A percentile compares a stretch with the other conserved stretches of the same genome.
These are phyloP conservation scores for Drosophila robusta DNA, from an alignment of 2,888 invertebrate species.

Conservation along the genomic window DNA sequence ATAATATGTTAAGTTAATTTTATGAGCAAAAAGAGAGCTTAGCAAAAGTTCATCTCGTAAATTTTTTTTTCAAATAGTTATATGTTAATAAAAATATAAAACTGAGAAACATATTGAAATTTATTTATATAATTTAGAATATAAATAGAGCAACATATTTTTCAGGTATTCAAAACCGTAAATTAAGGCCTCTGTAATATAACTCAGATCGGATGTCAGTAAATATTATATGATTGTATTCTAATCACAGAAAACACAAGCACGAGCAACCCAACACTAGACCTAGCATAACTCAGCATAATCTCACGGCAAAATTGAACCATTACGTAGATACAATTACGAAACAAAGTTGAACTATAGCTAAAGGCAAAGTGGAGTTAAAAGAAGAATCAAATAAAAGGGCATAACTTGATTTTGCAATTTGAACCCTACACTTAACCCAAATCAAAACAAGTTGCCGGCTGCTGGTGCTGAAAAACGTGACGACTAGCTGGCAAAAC, in stretches of 20 bases:
- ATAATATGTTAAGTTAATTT: background rate
- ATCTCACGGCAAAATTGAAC: constrained; percentile 26
- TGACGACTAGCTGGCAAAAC: constrained; percentile 43
- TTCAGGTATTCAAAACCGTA: too few species aligned
- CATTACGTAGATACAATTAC: constrained; percentile 34
- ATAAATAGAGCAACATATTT: too few species aligned
- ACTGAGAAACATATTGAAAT: too few species aligned
- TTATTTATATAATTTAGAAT: too few species aligned
- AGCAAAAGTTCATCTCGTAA: too few species aligned
- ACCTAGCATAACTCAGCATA: background rate
- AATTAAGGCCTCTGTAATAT: too few species aligned
- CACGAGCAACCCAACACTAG: background rate
- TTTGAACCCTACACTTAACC: constrained; percentile 72
- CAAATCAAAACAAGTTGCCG: constrained; percentile 65
- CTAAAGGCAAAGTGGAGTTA: constrained; percentile 7
- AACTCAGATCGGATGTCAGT: too few species aligned
- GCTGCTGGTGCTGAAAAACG: constrained; percentile 55
- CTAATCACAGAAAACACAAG: background rate
- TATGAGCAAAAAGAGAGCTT: too few species aligned
- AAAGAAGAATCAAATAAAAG: constrained; percentile 2
- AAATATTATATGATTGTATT: background rate
- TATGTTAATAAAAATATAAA: too few species aligned
- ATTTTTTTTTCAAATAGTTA: too few species aligned
- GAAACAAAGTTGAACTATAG: constrained; percentile 27
- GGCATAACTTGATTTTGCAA: constrained; percentile 31